A percentile compares a stretch with the other conserved stretches of the same genome.
Conservation (phyloP, 2,113 vertebrate genomes). For the Esox niger region DNA sequence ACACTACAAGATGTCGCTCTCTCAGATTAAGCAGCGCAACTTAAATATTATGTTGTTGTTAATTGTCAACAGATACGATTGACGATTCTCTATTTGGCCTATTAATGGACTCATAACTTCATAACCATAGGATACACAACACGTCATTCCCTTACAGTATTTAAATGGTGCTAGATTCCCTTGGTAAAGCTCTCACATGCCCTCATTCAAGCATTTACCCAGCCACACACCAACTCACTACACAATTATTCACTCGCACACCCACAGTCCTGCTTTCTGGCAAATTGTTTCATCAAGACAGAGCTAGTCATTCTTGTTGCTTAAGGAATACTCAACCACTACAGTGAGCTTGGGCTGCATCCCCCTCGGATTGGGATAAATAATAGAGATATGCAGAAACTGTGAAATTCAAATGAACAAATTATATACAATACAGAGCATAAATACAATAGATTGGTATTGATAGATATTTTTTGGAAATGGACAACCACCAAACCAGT, state of each 20-base stretch:
- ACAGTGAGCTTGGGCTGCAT: not conserved
- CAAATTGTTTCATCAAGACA: conserved; percentile 32
- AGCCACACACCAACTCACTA: conserved; percentile 30
- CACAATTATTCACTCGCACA: conserved; percentile 34
- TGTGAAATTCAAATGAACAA: conserved; percentile 15
- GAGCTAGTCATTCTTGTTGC: conserved; percentile 13
- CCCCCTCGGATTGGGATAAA: not conserved
- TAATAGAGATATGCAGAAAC: conserved; percentile 3
- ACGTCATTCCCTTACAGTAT: conserved; percentile 3
- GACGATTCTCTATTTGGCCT: too few relatives aligned
- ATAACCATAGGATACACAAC: too few relatives aligned
- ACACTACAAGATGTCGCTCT: too few relatives aligned
- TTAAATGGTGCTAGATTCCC: conserved; percentile 7
- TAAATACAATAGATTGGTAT: too few relatives aligned
- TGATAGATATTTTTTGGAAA: too few relatives aligned
- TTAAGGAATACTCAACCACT: not conserved
- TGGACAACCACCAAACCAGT: too few relatives aligned
- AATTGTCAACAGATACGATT: too few relatives aligned
- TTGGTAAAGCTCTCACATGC: conserved; percentile 6
- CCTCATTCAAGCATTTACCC: not conserved
- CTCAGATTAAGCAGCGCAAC: too few relatives aligned
- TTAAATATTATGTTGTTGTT: too few relatives aligned
- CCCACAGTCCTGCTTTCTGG: conserved; percentile 31
- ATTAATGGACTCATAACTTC: too few relatives aligned
- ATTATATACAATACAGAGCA: not conserved